These are phyloP conservation scores for Eupithecia subfuscata DNA, from an alignment of 2,888 invertebrate genomes.

Conservation along the genomic window DNA sequence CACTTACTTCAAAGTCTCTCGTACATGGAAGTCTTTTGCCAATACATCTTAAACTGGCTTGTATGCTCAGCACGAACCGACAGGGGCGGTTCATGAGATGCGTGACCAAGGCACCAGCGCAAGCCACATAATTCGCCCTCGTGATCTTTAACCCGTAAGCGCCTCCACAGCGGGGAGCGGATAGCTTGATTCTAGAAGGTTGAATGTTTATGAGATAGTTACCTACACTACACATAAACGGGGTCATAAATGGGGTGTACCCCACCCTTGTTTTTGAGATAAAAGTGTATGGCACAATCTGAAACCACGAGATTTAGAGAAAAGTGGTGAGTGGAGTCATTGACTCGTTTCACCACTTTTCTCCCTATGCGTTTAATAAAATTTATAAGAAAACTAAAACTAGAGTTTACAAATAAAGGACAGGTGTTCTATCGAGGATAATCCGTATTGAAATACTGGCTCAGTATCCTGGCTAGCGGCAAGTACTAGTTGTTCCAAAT, in stretches of 20 bases:
- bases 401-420: not conserved
- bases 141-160: constrained; percentile 89
- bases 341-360: too few species aligned
- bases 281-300: too few species aligned
- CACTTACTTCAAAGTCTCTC: constrained; percentile 85
- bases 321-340: too few species aligned
- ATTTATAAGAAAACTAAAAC: not conserved
- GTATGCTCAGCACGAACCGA: constrained; percentile 87
- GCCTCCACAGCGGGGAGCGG: constrained; percentile 76
- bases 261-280: too few species aligned
- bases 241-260: too few species aligned
- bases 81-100: constrained; percentile 86
- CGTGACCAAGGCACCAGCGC: constrained; percentile 89
- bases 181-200: constrained; percentile 58
- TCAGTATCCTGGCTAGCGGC: too few species aligned
- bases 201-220: not conserved
- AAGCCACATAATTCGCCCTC: constrained; percentile 82
- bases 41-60: constrained; percentile 87
- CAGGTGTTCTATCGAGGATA: too few species aligned
- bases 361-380: too few species aligned
- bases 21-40: constrained; percentile 87
- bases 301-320: too few species aligned
- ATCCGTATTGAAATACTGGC: too few species aligned
- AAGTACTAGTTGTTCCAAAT: too few species aligned
- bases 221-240: not conserved